Base-by-base conservation (phyloP, 1,140 invertebrate species). In the Caerostris darwini region DNA sequence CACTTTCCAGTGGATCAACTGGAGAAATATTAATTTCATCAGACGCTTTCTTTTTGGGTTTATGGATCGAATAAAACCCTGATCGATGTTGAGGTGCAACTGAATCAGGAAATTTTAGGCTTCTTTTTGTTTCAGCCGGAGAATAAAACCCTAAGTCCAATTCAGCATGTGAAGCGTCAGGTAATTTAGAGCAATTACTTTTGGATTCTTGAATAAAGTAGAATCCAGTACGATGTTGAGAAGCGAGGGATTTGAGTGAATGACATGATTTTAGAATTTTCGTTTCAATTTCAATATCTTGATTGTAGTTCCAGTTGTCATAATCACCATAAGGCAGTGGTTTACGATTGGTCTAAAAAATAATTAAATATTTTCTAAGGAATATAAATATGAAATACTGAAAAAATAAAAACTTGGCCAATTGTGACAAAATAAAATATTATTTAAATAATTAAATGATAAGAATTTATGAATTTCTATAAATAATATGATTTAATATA, bases 291-390 rank as follows among this genome's bases (percentile, higher is more conserved):
- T 91, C 67, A 7, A 34, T 8, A 56, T 64, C 64, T 3, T n/a
- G 3, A n/a, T 71, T 53, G 50, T 91, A 93, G 8, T 83, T 67
- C 82, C 82, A 87, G 19, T 93, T 93, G 64, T 93, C 92, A 71
- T 93, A 93, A 7, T 93, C 92, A 17, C 61, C 77, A 53, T 93
- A 93, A 5, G 92, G 92, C 0, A 64, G 83, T 50, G 92, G 92
- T 59, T 85, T 53, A 59, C 59, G 59, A 61, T 85, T 54, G 14
- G 53, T 54, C 90, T 85, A 4, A 56, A 58, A 64, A 85, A 56
- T n/a, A 81, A 85, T 58, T 7, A 10, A 82, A 82, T 34, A 82
- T 34, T 34, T 34, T 34, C 34, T 34, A 34, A 34, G 34, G 34
- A 34, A 34, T 34, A 34, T 34, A 34, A 34, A 34, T 34, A 34